Evolutionary conservation across 2,113 vertebrate genomes (phyloP), one percentile per base, ranked within the genome.

Genomic region (Polypterus bichir): DNA sequence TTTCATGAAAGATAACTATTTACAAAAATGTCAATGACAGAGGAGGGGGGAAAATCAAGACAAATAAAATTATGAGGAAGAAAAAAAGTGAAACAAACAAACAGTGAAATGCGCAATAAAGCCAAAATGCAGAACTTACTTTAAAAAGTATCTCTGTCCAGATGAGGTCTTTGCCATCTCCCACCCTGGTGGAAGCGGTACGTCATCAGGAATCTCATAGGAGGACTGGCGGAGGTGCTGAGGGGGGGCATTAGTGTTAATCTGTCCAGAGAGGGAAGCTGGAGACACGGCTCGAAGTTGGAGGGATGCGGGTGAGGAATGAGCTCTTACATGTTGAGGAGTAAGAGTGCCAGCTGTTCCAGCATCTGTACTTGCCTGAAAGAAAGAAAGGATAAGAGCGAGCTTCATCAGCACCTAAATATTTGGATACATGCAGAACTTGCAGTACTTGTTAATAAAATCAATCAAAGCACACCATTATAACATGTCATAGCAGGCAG

Each of bases 161-260:
- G 95, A 97, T 8, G 89, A 71, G 0, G 96, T 99, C 79, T 99
- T 98, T 46, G 96, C 96, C 96, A 99, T 98, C 80, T 99, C 96
- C 96, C 96, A 98, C 3, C 94, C 96, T 0, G 91, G 86, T 2
- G 95, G 96, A 70, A 99, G 78, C 52, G 96, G 93, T 44, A 97
- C 78, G 8, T 99, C 96, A 44, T 99, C 96, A 0, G 94, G 89
- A 65, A 97, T 95, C 79, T 99, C 96, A 66, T 92, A 99, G 0
- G 96, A 99, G n/a, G 93, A 90, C 75, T 98, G 95, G n/a, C 93
- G 91, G 60, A 96, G 92, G 70, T 97, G 93, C 6, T 92, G 91
- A 47, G 91, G 76, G 5, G 92, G 79, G 48, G 90, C 48, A 5
- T 83, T 76, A 49, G 91, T 77, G 0, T 88, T 81, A 67, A 83